Evolutionary conservation across 2,113 vertebrate species (phyloP).

Genomic region (Phrynosoma platyrhinos): DNA sequence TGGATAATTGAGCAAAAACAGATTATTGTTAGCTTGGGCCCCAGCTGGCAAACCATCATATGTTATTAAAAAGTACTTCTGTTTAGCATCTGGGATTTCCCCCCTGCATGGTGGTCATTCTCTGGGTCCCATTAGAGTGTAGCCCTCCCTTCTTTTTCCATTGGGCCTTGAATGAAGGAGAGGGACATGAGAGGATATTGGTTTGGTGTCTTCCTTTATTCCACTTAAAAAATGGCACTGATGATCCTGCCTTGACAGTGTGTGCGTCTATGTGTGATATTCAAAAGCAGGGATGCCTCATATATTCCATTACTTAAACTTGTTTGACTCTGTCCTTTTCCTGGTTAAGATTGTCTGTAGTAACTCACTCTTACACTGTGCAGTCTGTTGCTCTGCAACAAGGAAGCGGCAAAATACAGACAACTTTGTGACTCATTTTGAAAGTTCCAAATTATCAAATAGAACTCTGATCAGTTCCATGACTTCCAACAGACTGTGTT

Average conservation of each 20-base stretch:
- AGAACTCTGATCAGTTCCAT: constrained; percentile 46
- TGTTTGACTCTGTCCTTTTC: not conserved
- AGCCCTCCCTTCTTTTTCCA: not conserved
- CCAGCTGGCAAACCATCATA: not conserved
- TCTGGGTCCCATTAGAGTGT: not conserved
- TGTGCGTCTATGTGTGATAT: not conserved
- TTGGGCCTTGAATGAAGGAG: not conserved
- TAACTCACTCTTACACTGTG: not conserved
- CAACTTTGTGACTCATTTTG: constrained; percentile 50
- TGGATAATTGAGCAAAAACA: not conserved
- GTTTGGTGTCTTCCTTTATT: not conserved
- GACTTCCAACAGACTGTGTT: constrained; percentile 66
- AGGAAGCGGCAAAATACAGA: constrained; percentile 61
- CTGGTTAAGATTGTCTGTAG: constrained; percentile 18
- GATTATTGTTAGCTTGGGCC: not conserved
- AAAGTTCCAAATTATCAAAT: constrained; percentile 62
- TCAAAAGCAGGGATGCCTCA: not conserved
- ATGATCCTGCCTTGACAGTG: not conserved
- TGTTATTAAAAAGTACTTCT: not conserved
- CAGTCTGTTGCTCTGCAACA: constrained; percentile 47
- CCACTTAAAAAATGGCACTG: not conserved
- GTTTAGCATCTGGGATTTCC: not conserved
- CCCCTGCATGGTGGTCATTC: not conserved
- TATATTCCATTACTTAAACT: constrained; percentile 4
- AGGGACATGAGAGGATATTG: not conserved